Evolutionary conservation across 2,888 invertebrate genomes (phyloP).

Genomic region (Dryobotodes eremita): DNA sequence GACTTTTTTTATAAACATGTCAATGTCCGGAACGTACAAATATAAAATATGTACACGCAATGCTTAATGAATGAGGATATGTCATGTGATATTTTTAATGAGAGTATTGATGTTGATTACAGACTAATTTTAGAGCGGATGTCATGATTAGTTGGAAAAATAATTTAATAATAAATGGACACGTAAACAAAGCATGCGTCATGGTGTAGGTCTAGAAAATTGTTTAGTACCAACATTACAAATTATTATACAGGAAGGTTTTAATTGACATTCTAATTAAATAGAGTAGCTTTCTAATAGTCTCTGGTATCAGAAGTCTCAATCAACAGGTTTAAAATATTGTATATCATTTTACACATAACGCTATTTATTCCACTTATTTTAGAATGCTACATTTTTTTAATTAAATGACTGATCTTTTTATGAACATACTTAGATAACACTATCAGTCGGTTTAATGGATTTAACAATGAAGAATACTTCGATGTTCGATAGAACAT

Average conservation of each 20-base stretch:
- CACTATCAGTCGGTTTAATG: not conserved
- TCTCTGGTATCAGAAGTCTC: not conserved
- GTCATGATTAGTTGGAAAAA: not conserved
- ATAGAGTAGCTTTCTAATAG: not conserved
- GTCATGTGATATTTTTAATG: conserved; percentile 36
- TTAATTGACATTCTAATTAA: not conserved
- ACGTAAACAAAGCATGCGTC: conserved; percentile 42
- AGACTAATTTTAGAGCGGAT: conserved; percentile 53
- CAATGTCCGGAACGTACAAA: conserved; percentile 77
- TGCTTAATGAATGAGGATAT: conserved; percentile 54
- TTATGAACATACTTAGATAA: not conserved
- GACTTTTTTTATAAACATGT: conserved; percentile 82
- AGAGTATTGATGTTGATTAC: conserved; percentile 41
- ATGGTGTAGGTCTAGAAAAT: not conserved
- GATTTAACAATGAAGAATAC: not conserved
- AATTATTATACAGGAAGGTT: not conserved
- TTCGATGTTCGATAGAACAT: not conserved
- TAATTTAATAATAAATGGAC: conserved; percentile 11
- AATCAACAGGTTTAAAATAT: conserved; percentile 57
- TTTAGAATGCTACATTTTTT: not conserved
- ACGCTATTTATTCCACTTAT: not conserved
- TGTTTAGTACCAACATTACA: not conserved
- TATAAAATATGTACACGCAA: conserved; percentile 67
- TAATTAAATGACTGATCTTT: not conserved
- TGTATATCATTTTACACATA: conserved; percentile 4